Conservation (phyloP, 2,888 invertebrate species). For the Drosophila sordidula region DNA sequence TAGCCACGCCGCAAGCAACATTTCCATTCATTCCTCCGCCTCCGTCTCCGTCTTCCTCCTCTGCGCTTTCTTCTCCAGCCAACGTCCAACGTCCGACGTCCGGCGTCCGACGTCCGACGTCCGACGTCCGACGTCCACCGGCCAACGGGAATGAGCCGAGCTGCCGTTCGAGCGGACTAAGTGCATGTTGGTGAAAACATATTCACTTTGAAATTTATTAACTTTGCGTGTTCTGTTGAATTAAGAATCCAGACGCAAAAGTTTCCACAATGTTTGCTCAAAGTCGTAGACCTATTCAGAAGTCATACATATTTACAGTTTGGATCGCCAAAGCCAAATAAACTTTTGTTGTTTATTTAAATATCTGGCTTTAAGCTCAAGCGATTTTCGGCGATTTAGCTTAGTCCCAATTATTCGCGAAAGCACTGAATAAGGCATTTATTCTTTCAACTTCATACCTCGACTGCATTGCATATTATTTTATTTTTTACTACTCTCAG, state of each 20-base stretch:
- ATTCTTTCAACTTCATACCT: too few species aligned
- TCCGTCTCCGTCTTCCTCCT: constrained; percentile 1
- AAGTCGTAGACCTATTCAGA: constrained; percentile 51
- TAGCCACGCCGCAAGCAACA: constrained; percentile 82
- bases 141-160: constrained; percentile 28
- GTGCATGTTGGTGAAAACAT: constrained; percentile 79
- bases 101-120: constrained; percentile 18
- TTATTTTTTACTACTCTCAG: too few species aligned
- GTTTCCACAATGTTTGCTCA: constrained; percentile 70
- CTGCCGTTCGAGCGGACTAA: constrained; percentile 63
- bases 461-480: too few species aligned
- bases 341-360: constrained; percentile 31
- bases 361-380: constrained; percentile 15
- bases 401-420: not conserved
- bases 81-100: not conserved
- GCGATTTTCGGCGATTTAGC: constrained; percentile 4
- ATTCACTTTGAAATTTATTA: constrained; percentile 83
- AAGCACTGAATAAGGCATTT: too few species aligned
- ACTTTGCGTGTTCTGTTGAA: constrained; percentile 83
- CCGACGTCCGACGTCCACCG: constrained; percentile 19
- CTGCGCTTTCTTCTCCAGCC: not conserved
- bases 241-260: constrained; percentile 78
- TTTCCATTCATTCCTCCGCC: constrained; percentile 61
- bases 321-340: constrained; percentile 17
- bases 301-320: constrained; percentile 46